Evolutionary conservation across 2,797 vertebrate species (phyloP).

Genomic region (Smutsia temminckii): DNA sequence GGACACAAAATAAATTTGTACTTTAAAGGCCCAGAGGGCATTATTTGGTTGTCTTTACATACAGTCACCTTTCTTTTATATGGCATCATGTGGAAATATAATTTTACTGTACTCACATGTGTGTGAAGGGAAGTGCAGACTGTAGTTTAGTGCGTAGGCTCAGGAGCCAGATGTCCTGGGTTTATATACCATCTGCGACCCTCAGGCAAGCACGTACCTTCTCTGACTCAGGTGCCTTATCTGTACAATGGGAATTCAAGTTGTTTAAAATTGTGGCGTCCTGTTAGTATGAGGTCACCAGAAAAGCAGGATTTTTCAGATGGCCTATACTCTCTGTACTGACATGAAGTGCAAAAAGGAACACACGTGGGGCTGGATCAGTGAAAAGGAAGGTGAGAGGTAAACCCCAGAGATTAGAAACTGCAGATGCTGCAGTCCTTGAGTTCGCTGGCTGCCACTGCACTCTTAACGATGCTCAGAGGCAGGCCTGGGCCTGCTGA

Average conservation of each 20-base stretch:
- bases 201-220: not conserved
- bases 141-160: not conserved
- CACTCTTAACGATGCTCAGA: not conserved
- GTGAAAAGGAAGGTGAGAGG: not conserved
- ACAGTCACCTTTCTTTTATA: not conserved
- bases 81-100: not conserved
- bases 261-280: not conserved
- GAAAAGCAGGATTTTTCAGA: constrained; percentile 6
- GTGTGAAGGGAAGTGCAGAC: not conserved
- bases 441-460: not conserved
- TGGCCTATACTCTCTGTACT: not conserved
- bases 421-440: not conserved
- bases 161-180: not conserved
- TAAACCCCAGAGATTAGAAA: not conserved
- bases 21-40: not conserved
- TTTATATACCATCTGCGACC: not conserved
- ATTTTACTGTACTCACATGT: not conserved
- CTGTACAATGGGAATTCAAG: not conserved
- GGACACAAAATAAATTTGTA: not conserved
- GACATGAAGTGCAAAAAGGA: not conserved
- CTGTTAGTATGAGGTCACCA: not conserved
- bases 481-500: not conserved
- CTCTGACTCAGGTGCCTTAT: not conserved
- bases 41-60: not conserved
- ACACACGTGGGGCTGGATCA: not conserved